phyloP scores from a whole-genome alignment of 2,888 invertebrate species.

The Habrosyne pyritoides region DNA sequence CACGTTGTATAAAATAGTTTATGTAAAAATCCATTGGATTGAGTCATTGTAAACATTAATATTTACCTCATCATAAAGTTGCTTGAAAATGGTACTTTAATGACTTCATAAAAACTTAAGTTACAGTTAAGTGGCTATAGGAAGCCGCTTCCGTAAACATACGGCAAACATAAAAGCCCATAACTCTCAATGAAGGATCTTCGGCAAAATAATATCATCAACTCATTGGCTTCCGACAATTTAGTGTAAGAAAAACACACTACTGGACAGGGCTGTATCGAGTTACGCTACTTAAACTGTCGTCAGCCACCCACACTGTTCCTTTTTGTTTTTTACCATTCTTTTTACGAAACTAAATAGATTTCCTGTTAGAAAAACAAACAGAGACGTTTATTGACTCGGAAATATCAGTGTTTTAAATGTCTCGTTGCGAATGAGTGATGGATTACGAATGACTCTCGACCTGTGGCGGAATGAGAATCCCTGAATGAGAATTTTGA shows the following conservation, averaged over 20 bases:
- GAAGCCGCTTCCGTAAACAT: constrained; percentile 47
- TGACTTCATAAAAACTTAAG: constrained; percentile 20
- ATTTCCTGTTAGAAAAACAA: constrained; percentile 83
- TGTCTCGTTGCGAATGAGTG: constrained; percentile 77
- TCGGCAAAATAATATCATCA: constrained; percentile 66
- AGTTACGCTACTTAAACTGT: constrained; percentile 82
- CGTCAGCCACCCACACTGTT: constrained; percentile 77
- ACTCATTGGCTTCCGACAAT: constrained; percentile 69
- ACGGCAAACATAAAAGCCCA: constrained; percentile 27
- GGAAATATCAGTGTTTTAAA: constrained; percentile 65
- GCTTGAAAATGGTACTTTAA: constrained; percentile 9
- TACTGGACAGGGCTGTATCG: constrained; percentile 66
- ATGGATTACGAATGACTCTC: constrained; percentile 76
- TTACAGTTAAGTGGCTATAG: constrained; percentile 36
- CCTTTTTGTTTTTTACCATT: constrained; percentile 65
- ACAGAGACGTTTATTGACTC: constrained; percentile 78
- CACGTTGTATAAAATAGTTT: too few species aligned
- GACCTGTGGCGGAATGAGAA: constrained; percentile 59
- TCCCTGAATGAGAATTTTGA: constrained; percentile 59
- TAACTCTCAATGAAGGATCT: constrained; percentile 43
- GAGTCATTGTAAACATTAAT: background rate
- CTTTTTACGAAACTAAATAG: constrained; percentile 74
- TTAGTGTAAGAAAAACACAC: constrained; percentile 72
- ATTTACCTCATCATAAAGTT: constrained; percentile 1
- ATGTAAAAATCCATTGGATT: background rate